Percentiles rank a stretch among this genome's conserved stretches.
phyloP scores from a whole-genome alignment of 2,797 vertebrate genomes.

The Gorsachius magnificus region DNA sequence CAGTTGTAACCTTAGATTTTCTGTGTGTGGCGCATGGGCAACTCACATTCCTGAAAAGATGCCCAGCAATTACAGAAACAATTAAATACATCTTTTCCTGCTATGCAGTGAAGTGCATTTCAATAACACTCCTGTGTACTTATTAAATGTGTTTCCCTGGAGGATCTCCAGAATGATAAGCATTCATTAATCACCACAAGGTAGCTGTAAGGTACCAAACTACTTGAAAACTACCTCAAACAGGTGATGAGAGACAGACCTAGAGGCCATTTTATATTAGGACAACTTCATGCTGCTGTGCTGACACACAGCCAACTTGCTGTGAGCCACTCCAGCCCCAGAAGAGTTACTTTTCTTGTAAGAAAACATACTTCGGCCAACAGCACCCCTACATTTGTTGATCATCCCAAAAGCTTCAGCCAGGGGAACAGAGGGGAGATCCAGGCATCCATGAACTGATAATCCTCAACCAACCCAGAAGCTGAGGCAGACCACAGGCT shows the following conservation, averaged over 20 bases:
- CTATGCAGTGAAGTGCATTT: not conserved
- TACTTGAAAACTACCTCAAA: not conserved
- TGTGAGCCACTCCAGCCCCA: not conserved
- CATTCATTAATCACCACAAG: not conserved
- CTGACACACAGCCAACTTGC: not conserved
- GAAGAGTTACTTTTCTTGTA: not conserved
- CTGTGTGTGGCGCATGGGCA: not conserved
- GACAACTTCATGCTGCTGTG: not conserved
- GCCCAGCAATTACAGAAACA: slow-evolving; percentile 1
- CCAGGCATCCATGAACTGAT: not conserved
- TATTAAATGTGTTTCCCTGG: not conserved
- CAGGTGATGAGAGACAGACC: not conserved
- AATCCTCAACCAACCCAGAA: not conserved
- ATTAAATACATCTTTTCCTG: not conserved
- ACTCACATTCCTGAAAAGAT: not conserved
- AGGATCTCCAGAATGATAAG: not conserved
- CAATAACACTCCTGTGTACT: not conserved
- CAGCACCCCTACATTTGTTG: not conserved
- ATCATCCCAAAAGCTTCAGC: not conserved
- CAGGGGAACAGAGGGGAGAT: not conserved
- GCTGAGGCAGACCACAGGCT: not conserved
- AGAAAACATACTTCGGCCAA: not conserved
- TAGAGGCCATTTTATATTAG: not conserved
- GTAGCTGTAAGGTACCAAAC: not conserved
- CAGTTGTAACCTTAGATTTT: not conserved